Base-by-base conservation (phyloP, 1,140 invertebrate genomes). In the Piezodorus guildinii region DNA sequence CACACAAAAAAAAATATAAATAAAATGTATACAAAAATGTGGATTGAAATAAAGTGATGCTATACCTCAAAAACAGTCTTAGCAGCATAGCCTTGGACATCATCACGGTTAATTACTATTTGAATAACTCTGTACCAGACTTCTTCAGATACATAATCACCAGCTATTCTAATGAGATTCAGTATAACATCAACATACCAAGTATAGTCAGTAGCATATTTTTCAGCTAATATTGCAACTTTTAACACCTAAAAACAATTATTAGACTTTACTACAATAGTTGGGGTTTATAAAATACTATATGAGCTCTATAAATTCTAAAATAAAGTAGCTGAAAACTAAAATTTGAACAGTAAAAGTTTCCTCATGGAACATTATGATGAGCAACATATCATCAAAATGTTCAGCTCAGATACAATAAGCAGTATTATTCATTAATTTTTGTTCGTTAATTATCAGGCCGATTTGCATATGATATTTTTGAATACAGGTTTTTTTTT, bases 101-200 rank as follows among this genome's bases (percentile, higher is more conserved):
- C 97, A 74, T 99, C 96, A 71, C 96, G 82, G 74, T 99, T 99
- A 51, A 99, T 98, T 16, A 99, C 96, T 71, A 99, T 99, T 78
- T 99, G 96, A 69, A 99, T 99, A 46, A 99, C 97, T 73, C 97
- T 81, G 76, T 99, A 99, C 96, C 97, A 99, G 14, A 99, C 96
- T 78, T 94, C 89, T 73, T 91, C 88, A 43, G 85, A 96, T 8
- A 99, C 97, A 78, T 98, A 99, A 77, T 99, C 97, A 62, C 97
- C 97, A 71, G 97, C 96, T 78, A 99, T 97, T 76, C 96, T 86
- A 69, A 99, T 99, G 21, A 99, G 79, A 81, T 99, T 99, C 44
- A 99, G 78, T 70, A 99, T 99, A 5, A 99, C 96, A 78, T 99
- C 97, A 64, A 99, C 96, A 79, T 84, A 85, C 97, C 97, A 99